Evolutionary conservation across 1,140 invertebrate species (phyloP).

Genomic region (Acyrthosiphon pisum): DNA sequence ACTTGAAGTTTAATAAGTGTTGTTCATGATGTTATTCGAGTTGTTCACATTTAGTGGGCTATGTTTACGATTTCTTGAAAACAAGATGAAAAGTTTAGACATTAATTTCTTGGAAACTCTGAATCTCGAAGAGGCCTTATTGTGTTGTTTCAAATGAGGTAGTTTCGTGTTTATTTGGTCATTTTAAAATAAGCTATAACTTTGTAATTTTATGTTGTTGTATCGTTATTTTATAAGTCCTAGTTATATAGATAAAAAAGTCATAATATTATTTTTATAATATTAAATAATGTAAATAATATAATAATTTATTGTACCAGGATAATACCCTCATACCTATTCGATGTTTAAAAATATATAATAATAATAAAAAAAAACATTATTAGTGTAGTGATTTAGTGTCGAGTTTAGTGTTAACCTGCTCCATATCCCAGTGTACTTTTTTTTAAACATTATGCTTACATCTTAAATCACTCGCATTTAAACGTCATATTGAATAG

Average conservation of each 20-base stretch:
- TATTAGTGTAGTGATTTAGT: not conserved
- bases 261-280: not conserved
- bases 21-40: conserved; percentile 34
- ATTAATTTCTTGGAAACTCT: not conserved
- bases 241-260: not conserved
- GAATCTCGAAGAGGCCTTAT: not conserved
- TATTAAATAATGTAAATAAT: too few species aligned
- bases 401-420: not conserved
- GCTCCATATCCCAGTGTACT: not conserved
- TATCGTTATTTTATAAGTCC: not conserved
- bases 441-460: not conserved
- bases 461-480: too few species aligned
- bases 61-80: conserved; percentile 37
- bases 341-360: too few species aligned
- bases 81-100: not conserved
- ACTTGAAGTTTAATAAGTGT: conserved; percentile 35
- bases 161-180: not conserved
- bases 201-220: not conserved
- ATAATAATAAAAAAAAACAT: too few species aligned
- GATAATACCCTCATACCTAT: not conserved
- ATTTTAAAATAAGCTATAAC: conserved; percentile 21
- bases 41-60: not conserved
- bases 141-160: conserved; percentile 24
- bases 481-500: not conserved
- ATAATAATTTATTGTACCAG: too few species aligned